Conservation (phyloP, 2,113 vertebrate species). For the Pangasianodon hypophthalmus region DNA sequence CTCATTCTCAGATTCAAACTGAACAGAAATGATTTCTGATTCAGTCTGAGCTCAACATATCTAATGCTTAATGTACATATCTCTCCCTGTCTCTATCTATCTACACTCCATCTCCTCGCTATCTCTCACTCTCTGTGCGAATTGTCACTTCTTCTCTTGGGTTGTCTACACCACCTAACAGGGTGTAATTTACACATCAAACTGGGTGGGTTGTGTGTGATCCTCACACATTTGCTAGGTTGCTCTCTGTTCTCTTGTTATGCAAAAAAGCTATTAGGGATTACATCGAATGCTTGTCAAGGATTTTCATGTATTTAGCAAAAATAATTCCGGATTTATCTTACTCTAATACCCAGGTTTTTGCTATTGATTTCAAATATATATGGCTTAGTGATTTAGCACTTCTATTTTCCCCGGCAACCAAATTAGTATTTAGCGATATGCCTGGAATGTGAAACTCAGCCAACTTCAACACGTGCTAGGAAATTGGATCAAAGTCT, state of each 20-base stretch:
- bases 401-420: slow-evolving; percentile 33
- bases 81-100: slow-evolving; percentile 9
- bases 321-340: slow-evolving; percentile 72
- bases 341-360: slow-evolving; percentile 63
- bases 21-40: not conserved
- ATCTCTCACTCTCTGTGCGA: slow-evolving; percentile 43
- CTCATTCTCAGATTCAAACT: slow-evolving; percentile 14
- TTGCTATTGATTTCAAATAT: slow-evolving; percentile 71
- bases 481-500: slow-evolving; percentile 31
- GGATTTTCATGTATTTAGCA: slow-evolving; percentile 72
- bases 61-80: slow-evolving; percentile 53
- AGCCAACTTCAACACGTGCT: slow-evolving; percentile 27
- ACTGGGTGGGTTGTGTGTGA: slow-evolving; percentile 3
- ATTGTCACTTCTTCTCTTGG: slow-evolving; percentile 27
- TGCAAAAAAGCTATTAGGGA: slow-evolving; percentile 60
- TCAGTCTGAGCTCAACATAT: slow-evolving; percentile 46
- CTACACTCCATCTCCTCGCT: not conserved
- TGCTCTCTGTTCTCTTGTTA: slow-evolving; percentile 49
- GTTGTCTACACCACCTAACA: slow-evolving; percentile 1
- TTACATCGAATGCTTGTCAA: slow-evolving; percentile 56
- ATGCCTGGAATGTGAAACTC: slow-evolving; percentile 32
- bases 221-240: slow-evolving; percentile 3
- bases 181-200: slow-evolving; percentile 36
- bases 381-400: slow-evolving; percentile 55
- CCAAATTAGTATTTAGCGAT: slow-evolving; percentile 25